A percentile compares a stretch with the other conserved stretches of the same genome.
Conservation (phyloP, 2,797 vertebrate species). For the Sebastes reedi region DNA sequence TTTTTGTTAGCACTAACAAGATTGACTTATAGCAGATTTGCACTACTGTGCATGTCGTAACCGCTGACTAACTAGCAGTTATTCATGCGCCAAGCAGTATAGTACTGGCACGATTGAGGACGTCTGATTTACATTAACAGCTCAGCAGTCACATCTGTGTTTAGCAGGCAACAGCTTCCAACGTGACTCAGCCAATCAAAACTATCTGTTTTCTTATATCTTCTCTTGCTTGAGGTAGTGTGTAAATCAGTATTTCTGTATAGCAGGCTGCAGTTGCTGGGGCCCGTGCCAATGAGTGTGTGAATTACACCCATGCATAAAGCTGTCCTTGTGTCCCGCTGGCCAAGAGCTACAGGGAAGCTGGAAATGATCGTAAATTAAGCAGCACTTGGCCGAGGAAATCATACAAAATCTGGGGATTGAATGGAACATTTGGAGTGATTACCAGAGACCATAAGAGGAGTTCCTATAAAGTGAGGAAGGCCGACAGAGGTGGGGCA, state of each 20-base stretch:
- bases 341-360: constrained; percentile 77
- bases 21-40: constrained; percentile 75
- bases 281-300: constrained; percentile 74
- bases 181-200: constrained; percentile 72
- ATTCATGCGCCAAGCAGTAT: constrained; percentile 50
- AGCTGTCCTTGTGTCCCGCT: constrained; percentile 77
- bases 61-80: constrained; percentile 60
- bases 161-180: constrained; percentile 65
- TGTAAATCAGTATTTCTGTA: constrained; percentile 71
- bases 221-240: constrained; percentile 60
- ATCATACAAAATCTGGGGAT: constrained; percentile 77
- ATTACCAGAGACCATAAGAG: constrained; percentile 67
- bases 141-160: constrained; percentile 69
- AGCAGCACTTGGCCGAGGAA: constrained; percentile 71
- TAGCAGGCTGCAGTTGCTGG: constrained; percentile 71
- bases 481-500: constrained; percentile 38
- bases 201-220: constrained; percentile 70
- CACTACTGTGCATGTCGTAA: constrained; percentile 59
- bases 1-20: constrained; percentile 71
- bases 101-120: constrained; percentile 31
- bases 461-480: constrained; percentile 54
- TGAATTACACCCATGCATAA: constrained; percentile 79
- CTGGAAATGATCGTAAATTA: constrained; percentile 80
- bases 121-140: constrained; percentile 68
- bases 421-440: constrained; percentile 73